phyloP scores from a whole-genome alignment of 2,113 vertebrate species.

The Oryzias woworae region DNA sequence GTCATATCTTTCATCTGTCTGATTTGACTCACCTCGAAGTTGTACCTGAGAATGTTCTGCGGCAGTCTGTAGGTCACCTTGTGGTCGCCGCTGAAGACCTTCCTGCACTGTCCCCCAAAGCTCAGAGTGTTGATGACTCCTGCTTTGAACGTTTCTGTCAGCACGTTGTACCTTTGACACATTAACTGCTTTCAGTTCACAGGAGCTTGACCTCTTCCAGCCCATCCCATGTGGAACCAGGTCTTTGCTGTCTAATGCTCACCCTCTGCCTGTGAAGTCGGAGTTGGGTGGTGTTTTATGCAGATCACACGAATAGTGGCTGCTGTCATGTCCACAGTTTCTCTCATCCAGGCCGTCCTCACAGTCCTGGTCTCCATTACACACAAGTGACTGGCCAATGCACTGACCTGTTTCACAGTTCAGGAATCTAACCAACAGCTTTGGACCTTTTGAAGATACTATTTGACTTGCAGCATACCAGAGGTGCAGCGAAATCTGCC shows the following conservation, averaged over 20 bases:
- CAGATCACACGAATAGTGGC: constrained; percentile 74
- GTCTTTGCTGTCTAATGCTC: constrained; percentile 32
- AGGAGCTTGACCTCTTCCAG: too few species aligned
- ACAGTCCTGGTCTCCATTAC: constrained; percentile 94
- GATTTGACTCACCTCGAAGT: constrained; percentile 81
- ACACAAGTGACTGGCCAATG: constrained; percentile 84
- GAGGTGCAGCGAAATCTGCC: constrained; percentile 85
- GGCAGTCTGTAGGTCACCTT: constrained; percentile 82
- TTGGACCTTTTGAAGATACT: neutral
- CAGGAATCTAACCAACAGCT: neutral
- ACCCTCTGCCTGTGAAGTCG: constrained; percentile 88
- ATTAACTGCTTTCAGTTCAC: neutral
- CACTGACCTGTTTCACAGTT: constrained; percentile 81
- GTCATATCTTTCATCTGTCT: neutral
- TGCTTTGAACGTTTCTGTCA: constrained; percentile 77
- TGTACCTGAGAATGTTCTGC: constrained; percentile 86
- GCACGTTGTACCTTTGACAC: constrained; percentile 77
- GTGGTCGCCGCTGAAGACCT: constrained; percentile 82
- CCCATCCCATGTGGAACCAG: neutral
- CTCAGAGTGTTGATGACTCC: constrained; percentile 87
- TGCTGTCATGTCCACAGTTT: constrained; percentile 65
- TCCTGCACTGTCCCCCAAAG: constrained; percentile 91
- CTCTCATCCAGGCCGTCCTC: constrained; percentile 88
- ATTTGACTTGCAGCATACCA: constrained; percentile 68
- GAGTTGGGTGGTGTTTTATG: constrained; percentile 84